Percentiles rank a stretch among this genome's conserved stretches.
phyloP scores from a whole-genome alignment of 2,113 vertebrate species.

The Narcine bancroftii region DNA sequence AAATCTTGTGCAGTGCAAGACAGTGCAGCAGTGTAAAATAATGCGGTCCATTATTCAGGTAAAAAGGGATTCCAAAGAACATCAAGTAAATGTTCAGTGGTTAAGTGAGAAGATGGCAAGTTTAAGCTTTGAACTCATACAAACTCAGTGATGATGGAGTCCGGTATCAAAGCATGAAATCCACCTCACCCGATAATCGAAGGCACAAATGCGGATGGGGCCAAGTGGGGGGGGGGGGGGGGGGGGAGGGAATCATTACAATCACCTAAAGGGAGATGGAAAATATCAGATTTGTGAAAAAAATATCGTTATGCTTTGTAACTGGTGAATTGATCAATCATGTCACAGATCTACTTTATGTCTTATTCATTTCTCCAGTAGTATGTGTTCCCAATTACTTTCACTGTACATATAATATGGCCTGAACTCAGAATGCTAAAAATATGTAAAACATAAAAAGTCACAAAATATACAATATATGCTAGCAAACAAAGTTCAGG shows the following conservation, averaged over 20 bases:
- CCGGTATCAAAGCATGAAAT: not conserved
- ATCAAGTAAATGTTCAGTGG: not conserved
- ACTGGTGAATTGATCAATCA: not conserved
- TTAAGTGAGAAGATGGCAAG: not conserved
- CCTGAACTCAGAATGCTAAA: not conserved
- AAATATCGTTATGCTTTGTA: not conserved
- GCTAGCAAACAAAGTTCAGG: not conserved
- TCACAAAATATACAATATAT: not conserved
- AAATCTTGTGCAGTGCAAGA: not conserved
- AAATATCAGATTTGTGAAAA: not conserved
- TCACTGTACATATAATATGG: not conserved
- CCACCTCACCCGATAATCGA: not conserved
- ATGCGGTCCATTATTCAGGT: not conserved
- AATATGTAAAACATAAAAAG: not conserved
- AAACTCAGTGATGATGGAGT: not conserved
- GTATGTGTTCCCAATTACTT: not conserved
- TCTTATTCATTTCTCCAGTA: not conserved
- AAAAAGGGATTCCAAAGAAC: not conserved
- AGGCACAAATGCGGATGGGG: not conserved
- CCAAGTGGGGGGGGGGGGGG: no score
- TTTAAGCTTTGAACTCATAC: not conserved
- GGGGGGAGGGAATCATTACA: not conserved
- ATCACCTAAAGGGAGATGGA: not conserved
- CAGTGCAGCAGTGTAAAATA: not conserved
- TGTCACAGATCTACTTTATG: not conserved